These are phyloP conservation scores for Micrastur ruficollis DNA, from an alignment of 2,797 vertebrate species.

Conservation along the genomic window DNA sequence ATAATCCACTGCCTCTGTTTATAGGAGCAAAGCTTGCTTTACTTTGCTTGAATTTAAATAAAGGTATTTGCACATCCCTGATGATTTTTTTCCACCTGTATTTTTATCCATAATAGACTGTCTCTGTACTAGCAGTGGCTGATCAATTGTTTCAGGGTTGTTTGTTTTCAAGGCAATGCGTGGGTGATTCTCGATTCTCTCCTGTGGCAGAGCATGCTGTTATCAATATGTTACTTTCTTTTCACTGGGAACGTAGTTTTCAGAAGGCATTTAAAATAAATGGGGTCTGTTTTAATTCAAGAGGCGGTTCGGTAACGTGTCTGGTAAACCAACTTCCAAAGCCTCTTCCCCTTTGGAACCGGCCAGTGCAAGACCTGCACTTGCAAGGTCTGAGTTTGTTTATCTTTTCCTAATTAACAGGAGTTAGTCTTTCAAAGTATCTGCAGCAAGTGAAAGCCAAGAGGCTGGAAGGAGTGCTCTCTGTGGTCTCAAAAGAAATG, in stretches of 20 bases:
- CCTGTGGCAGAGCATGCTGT: constrained; percentile 28
- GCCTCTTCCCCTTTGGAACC: neutral
- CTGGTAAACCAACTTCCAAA: constrained; percentile 4
- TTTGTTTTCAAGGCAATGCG: constrained; percentile 47
- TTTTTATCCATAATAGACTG: constrained; percentile 40
- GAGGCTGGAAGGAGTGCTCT: neutral
- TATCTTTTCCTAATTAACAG: constrained; percentile 26
- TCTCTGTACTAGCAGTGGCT: constrained; percentile 8
- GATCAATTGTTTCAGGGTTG: constrained; percentile 52
- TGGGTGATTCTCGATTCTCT: constrained; percentile 17
- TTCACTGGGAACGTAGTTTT: neutral
- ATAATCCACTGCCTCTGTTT: constrained; percentile 27
- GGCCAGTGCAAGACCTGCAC: neutral
- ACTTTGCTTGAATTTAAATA: constrained; percentile 45
- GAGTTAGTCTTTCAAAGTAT: constrained; percentile 23
- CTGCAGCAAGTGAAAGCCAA: neutral
- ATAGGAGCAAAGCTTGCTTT: constrained; percentile 25
- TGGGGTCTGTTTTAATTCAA: neutral
- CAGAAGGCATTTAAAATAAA: constrained; percentile 34
- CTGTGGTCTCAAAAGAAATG: neutral
- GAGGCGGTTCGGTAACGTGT: neutral
- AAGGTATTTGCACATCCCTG: constrained; percentile 45
- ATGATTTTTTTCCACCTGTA: constrained; percentile 46
- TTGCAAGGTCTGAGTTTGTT: neutral
- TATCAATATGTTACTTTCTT: constrained; percentile 35